These are phyloP conservation scores for Thelaira solivaga DNA, from an alignment of 2,888 invertebrate species.

Conservation along the genomic window DNA sequence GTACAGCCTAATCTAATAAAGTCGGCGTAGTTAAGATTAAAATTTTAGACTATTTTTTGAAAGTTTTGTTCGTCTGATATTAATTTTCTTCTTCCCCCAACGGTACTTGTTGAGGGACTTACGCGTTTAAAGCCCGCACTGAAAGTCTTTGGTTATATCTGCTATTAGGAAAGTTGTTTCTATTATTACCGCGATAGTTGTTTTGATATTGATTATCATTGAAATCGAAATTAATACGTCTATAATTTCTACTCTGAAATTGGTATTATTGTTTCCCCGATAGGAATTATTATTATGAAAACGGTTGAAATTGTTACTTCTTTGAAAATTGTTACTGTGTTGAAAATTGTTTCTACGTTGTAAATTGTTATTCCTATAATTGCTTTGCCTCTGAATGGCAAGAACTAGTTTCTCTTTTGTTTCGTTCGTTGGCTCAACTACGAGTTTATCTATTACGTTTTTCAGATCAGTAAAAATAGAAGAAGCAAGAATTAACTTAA, in stretches of 20 bases:
- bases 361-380: not conserved
- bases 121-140: constrained; percentile 10
- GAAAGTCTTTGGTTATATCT: not conserved
- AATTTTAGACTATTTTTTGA: not conserved
- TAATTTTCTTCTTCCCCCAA: not conserved
- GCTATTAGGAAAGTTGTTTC: not conserved
- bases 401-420: not conserved
- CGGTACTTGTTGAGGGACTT: constrained; percentile 13
- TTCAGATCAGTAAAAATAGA: not conserved
- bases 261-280: too few species aligned
- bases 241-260: too few species aligned
- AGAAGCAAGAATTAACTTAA: too few species aligned
- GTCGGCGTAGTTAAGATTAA: too few species aligned
- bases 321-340: too few species aligned
- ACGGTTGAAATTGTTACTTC: not conserved
- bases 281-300: not conserved
- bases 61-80: not conserved
- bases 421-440: not conserved
- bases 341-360: too few species aligned
- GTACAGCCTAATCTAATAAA: not conserved
- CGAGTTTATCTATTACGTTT: not conserved
- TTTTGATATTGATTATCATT: not conserved
- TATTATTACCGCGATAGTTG: not conserved
- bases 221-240: too few species aligned
- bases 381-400: not conserved